Evolutionary conservation across 2,113 vertebrate species (phyloP), one percentile per base, ranked within the genome.

Genomic region (Psettodes erumei): DNA sequence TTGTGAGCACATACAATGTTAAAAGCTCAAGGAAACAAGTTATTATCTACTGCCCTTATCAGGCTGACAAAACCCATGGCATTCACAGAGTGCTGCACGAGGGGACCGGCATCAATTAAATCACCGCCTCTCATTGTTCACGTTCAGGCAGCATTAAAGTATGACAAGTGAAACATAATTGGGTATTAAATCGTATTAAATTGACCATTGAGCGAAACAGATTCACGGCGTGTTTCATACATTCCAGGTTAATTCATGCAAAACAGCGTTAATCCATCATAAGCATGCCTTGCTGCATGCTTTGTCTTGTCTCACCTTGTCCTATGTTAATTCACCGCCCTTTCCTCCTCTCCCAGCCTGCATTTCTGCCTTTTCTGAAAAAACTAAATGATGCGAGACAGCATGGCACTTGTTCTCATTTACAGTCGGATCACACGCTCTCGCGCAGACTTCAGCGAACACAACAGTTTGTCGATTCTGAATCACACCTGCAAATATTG

Each of bases 141-240:
- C 47, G 60, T 79, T 76, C 63, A 77, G 62, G 58, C 69, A 0
- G 60, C 80, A 79, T 85, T 83, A 77, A 79, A 86, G 81, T 85
- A 75, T 74, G 85, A 91, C 86, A 89, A 84, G 86, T 47, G 66
- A 84, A 91, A 90, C 82, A 88, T 92, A 90, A 95, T 93, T 93
- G 86, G 79, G 55, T 80, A 84, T 91, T 93, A 91, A 89, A 86
- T 83, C 40, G 66, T 65, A 85, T 89, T 87, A 92, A 93, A 93
- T 90, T 92, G 87, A 91, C 86, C 88, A 66, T 59, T 63, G 79
- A 89, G 80, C 58, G 77, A 87, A 92, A 87, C 82, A 48, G 81
- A 86, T 86, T 84, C 38, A 16, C 72, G 42, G 77, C 88, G 82
- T 91, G 91, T 89, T 93, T 86, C 59, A 75, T 86, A 75, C 65